These are phyloP conservation scores for Rotaria magnacalcarata DNA, from an alignment of 2,888 invertebrate species.

Conservation along the genomic window DNA sequence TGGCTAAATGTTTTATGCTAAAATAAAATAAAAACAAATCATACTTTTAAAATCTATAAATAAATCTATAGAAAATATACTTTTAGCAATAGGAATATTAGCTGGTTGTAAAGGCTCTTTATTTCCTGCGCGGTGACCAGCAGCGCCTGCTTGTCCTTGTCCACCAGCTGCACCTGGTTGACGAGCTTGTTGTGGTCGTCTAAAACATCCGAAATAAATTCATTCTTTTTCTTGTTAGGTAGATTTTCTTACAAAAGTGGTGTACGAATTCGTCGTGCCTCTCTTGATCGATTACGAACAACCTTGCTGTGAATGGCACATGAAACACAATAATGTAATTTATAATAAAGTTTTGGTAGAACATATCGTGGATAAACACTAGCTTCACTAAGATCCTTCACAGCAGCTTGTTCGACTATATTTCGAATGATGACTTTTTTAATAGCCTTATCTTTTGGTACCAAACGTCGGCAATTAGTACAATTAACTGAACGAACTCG, in stretches of 20 bases:
- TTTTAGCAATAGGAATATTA: not conserved
- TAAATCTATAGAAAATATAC: not conserved
- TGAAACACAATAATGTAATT: conserved; percentile 96
- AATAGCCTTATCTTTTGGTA: conserved; percentile 98
- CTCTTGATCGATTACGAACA: conserved; percentile 93
- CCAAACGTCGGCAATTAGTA: conserved; percentile 97
- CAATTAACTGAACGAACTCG: conserved; percentile 70
- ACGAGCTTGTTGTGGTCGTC: not conserved
- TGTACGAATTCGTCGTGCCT: conserved; percentile 88
- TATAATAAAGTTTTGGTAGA: conserved; percentile 94
- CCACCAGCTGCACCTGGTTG: not conserved
- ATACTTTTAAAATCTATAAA: no score
- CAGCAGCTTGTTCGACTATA: conserved; percentile 98
- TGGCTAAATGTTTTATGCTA: not conserved
- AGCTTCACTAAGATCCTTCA: conserved; percentile 92
- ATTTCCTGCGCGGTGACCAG: not conserved
- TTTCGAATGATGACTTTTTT: conserved; percentile 91
- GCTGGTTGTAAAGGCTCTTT: not conserved
- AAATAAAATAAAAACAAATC: not conserved
- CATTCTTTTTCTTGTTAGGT: no score
- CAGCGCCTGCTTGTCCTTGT: not conserved
- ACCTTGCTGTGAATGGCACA: conserved; percentile 99
- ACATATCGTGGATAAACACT: conserved; percentile 90
- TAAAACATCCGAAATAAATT: not conserved
- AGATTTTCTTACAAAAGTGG: conserved; percentile 61